A percentile compares a stretch with the other conserved stretches of the same genome.
phyloP scores from a whole-genome alignment of 2,888 invertebrate genomes.

The Sesia bembeciformis region DNA sequence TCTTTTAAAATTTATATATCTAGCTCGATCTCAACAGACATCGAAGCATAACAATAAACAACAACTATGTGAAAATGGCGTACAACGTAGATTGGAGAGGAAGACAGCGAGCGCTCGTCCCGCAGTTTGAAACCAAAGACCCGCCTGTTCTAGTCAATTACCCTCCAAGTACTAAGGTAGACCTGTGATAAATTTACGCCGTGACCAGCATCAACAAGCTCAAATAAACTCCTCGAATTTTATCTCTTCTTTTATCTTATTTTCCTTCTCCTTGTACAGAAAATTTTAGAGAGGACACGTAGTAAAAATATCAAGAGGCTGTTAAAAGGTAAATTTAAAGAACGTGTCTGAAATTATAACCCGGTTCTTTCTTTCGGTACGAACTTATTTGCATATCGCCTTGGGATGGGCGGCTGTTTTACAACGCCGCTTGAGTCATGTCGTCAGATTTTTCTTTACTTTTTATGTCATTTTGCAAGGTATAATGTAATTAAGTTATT shows the following conservation, averaged over 20 bases:
- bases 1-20: too few relatives aligned
- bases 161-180: conserved; percentile 40
- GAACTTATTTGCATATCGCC: conserved; percentile 36
- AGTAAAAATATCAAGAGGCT: conserved; percentile 59
- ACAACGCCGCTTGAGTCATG: conserved; percentile 1
- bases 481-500: neutral
- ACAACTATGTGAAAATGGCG: too few relatives aligned
- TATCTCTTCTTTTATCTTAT: conserved; percentile 45
- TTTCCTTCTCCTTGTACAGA: conserved; percentile 35
- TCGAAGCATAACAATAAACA: too few relatives aligned
- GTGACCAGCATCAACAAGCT: conserved; percentile 54
- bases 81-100: too few relatives aligned
- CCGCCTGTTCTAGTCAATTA: conserved; percentile 44
- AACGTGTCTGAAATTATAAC: conserved; percentile 59
- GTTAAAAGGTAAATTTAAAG: conserved; percentile 61
- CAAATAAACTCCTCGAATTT: conserved; percentile 41
- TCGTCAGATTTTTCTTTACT: conserved; percentile 1
- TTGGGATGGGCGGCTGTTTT: neutral
- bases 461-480: neutral
- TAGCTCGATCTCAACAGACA: too few relatives aligned
- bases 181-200: conserved; percentile 52
- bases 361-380: conserved; percentile 26
- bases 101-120: neutral
- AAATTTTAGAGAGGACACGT: conserved; percentile 48
- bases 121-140: conserved; percentile 26